Evolutionary conservation across 2,113 vertebrate species (phyloP).

Genomic region (Terrapene triunguis): DNA sequence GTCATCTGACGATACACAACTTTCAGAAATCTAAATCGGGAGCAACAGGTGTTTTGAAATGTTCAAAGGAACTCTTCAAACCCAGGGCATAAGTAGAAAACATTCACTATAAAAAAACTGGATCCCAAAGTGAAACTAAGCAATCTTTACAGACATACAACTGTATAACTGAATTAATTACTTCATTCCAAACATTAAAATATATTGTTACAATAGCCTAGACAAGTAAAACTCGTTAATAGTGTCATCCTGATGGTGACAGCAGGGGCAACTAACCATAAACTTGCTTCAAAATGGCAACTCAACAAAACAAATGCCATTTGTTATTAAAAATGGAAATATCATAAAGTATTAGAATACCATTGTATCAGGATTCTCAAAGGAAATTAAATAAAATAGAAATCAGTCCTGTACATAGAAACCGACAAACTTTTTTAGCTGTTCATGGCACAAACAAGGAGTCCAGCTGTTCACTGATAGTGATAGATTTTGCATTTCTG

Average conservation of each 20-base stretch:
- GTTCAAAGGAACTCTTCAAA: neutral
- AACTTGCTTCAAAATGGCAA: constrained; percentile 25
- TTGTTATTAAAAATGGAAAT: neutral
- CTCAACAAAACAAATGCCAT: constrained; percentile 2
- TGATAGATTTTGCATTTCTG: neutral
- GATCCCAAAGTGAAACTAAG: neutral
- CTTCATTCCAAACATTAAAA: neutral
- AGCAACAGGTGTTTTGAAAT: neutral
- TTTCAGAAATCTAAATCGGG: neutral
- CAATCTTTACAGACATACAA: neutral
- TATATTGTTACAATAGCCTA: neutral
- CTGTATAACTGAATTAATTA: neutral
- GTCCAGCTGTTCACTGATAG: neutral
- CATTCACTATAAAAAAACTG: neutral
- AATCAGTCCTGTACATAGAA: neutral
- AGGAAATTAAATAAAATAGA: neutral
- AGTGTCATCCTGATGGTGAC: constrained; percentile 13
- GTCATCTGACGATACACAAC: neutral
- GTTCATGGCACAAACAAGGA: neutral
- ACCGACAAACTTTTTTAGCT: neutral
- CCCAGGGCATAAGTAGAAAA: neutral
- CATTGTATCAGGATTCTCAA: constrained; percentile 11
- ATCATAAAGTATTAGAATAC: neutral
- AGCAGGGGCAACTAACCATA: constrained; percentile 55
- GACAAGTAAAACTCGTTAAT: constrained; percentile 23